Conservation (phyloP, 2,113 vertebrate genomes). For the Steatornis caripensis region DNA sequence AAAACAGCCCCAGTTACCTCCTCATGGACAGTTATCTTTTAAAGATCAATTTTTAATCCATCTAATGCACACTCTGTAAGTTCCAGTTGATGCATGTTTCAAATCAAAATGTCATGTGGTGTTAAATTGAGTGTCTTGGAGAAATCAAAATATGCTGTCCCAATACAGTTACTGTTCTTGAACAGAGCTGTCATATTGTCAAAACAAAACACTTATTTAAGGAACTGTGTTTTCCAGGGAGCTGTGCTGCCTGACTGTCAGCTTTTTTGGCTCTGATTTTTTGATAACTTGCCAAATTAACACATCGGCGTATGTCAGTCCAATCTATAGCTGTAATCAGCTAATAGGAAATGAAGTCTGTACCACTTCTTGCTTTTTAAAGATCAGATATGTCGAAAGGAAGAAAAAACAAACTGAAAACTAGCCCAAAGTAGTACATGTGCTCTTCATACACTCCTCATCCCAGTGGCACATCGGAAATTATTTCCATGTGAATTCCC, state of each 20-base stretch:
- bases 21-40: neutral
- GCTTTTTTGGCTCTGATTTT: neutral
- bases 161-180: neutral
- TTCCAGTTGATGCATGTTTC: neutral
- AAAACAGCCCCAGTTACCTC: neutral
- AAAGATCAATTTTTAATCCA: neutral
- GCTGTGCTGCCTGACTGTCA: neutral
- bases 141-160: slow-evolving; percentile 2
- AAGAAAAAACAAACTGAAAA: neutral
- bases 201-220: slow-evolving; percentile 14
- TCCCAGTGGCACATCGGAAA: neutral
- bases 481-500: neutral
- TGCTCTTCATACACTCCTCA: neutral
- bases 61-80: neutral
- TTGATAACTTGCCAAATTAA: neutral
- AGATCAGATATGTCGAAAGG: neutral
- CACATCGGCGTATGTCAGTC: neutral
- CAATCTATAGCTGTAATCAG: neutral
- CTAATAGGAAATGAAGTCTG: neutral
- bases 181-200: neutral
- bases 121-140: neutral
- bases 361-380: neutral
- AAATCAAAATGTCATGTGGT: neutral
- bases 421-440: neutral
- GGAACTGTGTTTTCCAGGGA: slow-evolving; percentile 9